Base-by-base conservation (phyloP, 2,888 invertebrate species). In the Portevinia maculata region DNA sequence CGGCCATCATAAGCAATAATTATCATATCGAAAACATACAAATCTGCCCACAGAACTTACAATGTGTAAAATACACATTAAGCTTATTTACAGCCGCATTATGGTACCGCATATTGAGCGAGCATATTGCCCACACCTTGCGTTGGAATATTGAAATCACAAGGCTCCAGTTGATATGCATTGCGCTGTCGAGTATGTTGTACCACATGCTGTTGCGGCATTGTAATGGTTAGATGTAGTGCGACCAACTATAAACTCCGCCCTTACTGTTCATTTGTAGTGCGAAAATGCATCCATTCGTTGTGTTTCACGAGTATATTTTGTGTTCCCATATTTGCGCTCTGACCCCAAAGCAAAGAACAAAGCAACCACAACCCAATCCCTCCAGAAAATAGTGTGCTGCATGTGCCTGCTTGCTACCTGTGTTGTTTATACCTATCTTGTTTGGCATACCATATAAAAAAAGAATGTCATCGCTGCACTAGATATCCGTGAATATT, bases 351-450 rank as follows among this genome's bases (percentile, higher is more conserved):
- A 53, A 9, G 28, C 52, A 67, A 79, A 74, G 19, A 74, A 34
- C 8, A 76, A 50, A 65, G 48, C 55, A 67, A 78, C 78, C 83
- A 83, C 78, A 78, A 83, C 67, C 73, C 64, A 55, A 67, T 55
- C 62, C 78, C 71, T 52, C 19, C 71, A 67, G 57, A 70, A 57
- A 67, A 1, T n/a, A 67, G 75, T 69, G 71, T 73, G 39, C 62
- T 83, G 83, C 83, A 83, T 83, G 83, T 67, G 78, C 83, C 78
- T 83, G 83, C 62, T 83, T 73, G 83, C 65, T 62, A 65, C 78
- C 83, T 78, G 71, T 73, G 67, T 83, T 71, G 53, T 67, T 67
- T 79, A 59, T 73, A 24, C 24, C n/a, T n/a, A 44, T 44, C 11
- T 52, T 59, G 59, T 57, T 39, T 30, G 44, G 52, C 34, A 37